Base-by-base conservation (phyloP, 2,888 invertebrate species). In the Heliconius ethilla region DNA sequence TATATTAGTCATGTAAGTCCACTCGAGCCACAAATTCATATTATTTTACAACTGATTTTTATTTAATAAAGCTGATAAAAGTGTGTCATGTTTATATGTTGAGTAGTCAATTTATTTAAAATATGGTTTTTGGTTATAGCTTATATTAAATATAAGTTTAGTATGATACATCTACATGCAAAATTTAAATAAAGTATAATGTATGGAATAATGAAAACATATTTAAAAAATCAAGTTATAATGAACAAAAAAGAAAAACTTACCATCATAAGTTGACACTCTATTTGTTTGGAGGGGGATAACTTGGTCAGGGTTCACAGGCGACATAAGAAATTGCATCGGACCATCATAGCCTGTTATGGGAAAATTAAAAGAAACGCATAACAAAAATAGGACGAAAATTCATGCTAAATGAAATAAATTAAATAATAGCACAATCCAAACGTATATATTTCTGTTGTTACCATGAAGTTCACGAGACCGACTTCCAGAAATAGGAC, bases 321-420 rank as follows among this genome's bases (percentile, higher is more conserved):
- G 96, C 65, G 96, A 96, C 95, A 97, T 97, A 85, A 96, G 96
- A 90, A 96, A 98, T 92, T 98, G 97, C 95, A 98, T 95, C 83
- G 98, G 97, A 77, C 98, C 97, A 95, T 98, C 98, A 90, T 98
- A 98, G 87, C 96, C 97, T 97, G 89, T 84, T 86, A 85, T 80
- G 88, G 63, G 25, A 84, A 89, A 82, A 40, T 84, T 86, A 85
- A 86, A 87, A 87, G 88, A 81, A 83, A 83, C 63, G 83, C 83
- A 75, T 79, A 82, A 82, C 82, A 90, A 87, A 86, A 83, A 87
- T 87, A 75, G 81, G 81, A 66, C 82, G 78, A 79, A 82, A 86
- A 89, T 84, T 82, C 84, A 85, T 83, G 82, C 83, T 80, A 81
- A 80, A 75, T 65, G 63, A 75, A 80, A 79, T n/a, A 59, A 59